Evolutionary conservation across 2,113 vertebrate genomes (phyloP).

Genomic region (Oncorhynchus gorbuscha): DNA sequence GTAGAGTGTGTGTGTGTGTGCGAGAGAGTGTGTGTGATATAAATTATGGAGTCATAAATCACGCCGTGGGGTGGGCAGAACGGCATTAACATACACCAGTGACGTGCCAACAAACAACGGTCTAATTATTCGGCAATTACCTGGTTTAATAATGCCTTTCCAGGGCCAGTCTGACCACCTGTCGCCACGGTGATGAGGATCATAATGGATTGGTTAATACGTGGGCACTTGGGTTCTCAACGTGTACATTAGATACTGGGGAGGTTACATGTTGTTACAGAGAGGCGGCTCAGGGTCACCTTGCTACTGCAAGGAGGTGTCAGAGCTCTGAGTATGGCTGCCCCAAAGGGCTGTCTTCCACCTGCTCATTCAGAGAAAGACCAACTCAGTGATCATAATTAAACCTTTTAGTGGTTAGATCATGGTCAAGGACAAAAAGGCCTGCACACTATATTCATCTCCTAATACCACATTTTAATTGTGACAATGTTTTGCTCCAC

Average conservation of each 20-base stretch:
- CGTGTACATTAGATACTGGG: not conserved
- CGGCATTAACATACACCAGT: slow-evolving; percentile 37
- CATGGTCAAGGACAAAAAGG: too few relatives aligned
- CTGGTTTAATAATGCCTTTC: slow-evolving; percentile 58
- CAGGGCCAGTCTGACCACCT: slow-evolving; percentile 39
- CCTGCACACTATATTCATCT: too few relatives aligned
- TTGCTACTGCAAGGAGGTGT: not conserved
- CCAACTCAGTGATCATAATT: too few relatives aligned
- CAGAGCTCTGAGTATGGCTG: not conserved
- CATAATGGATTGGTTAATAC: slow-evolving; percentile 25
- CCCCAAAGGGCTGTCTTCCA: too few relatives aligned
- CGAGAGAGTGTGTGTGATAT: slow-evolving; percentile 10
- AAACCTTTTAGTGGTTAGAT: too few relatives aligned
- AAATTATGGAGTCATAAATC: slow-evolving; percentile 64
- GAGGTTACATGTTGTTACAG: not conserved
- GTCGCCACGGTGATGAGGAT: slow-evolving; percentile 13
- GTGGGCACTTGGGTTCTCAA: not conserved
- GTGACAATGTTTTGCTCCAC: too few relatives aligned
- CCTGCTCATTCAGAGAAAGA: too few relatives aligned
- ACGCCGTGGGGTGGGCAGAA: slow-evolving; percentile 31
- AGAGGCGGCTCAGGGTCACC: too few relatives aligned
- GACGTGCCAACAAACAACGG: slow-evolving; percentile 57
- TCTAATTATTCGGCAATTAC: slow-evolving; percentile 62
- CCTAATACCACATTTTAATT: too few relatives aligned
- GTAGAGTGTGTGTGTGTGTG: not conserved